Evolutionary conservation across 1,140 invertebrate species (phyloP), one percentile per base, ranked within the genome.

Genomic region (Drosophila arawakana): DNA sequence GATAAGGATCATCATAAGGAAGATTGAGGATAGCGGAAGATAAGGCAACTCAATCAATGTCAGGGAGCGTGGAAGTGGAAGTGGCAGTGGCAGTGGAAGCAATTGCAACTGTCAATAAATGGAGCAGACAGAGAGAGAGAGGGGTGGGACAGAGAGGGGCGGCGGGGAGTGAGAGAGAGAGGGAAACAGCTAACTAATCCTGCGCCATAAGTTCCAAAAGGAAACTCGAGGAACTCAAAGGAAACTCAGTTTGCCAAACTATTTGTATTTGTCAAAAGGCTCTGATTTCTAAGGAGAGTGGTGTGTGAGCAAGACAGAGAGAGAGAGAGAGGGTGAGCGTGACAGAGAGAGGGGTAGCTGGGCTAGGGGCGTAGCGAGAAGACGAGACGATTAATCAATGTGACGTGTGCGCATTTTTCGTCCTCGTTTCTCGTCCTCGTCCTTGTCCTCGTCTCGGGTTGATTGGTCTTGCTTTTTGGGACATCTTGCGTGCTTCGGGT

Each of bases 21-120:
- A 35, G 35, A 70, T 39, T 61, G 10, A 21, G 60, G 61, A 47
- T 44, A 34, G 43, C 9, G 34, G 18, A 3, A 65, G 39, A 65
- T 58, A 63, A 47, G 47, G 68, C 68, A 83, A 82, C 70, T 88
- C 83, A 86, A 86, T 86, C 83, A 86, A 81, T 57, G 83, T 88
- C 82, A 73, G 59, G 55, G 43, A 44, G 50, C 37, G 61, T 46
- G 65, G 13, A 10, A 59, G 41, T 68, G 54, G 18, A 1, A 21
- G 18, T 68, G 54, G 18, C 73, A 50, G 60, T 68, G 54, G 18
- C 18, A 21, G 18, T 68, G 54, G 18, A 77, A 50, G 60, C 66
- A 81, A 81, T 86, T 63, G 82, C 79, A 70, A 86, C 82, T 86
- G 82, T 86, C 82, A 86, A 86, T 88, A 86, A 86, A 80, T 86